Evolutionary conservation across 2,797 vertebrate species (phyloP), one percentile per base, ranked within the genome.

Genomic region (Enteromius radiatus): DNA sequence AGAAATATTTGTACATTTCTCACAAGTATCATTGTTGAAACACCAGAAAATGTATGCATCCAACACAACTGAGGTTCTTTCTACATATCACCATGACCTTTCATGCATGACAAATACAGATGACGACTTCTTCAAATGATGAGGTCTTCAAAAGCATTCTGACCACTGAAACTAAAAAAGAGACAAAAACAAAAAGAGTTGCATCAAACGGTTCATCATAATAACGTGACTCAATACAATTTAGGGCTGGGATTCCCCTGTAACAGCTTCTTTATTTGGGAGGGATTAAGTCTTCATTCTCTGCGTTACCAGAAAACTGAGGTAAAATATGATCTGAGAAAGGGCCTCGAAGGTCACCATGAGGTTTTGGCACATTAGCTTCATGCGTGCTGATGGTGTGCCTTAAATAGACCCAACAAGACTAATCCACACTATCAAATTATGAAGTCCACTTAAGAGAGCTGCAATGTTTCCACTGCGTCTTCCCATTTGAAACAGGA

Each of bases 401-500:
- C 88, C 86, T 82, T 81, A 93, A 91, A 94, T 88, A 93, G 87
- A 89, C 63, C 81, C 56, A 49, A 78, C 61, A 89, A 56, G 86
- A 89, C 80, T 75, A 84, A 52, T 89, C 54, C 65, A 28, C 26
- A 79, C 76, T 81, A 91, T 91, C 88, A 84, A 81, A 87, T 88
- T 45, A 83, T 84, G 82, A 87, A 90, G 86, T 73, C 89, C 87
- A 86, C 70, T 52, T 75, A 43, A 14, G 71, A 65, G 68, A 54
- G 31, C 56, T 3, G 14, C 91, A 90, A 92, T 91, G 89, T 95
- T 95, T 94, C 93, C 93, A 91, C 75, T 87, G 90, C 67, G 47
- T 76, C 89, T 61, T 89, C 80, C 84, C 69, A 81, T 91, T 89
- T 88, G 92, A 88, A 92, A 94, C 88, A 45, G 3, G 90, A 93